phyloP scores from a whole-genome alignment of 2,113 vertebrate genomes.

The Gila orcuttii region DNA sequence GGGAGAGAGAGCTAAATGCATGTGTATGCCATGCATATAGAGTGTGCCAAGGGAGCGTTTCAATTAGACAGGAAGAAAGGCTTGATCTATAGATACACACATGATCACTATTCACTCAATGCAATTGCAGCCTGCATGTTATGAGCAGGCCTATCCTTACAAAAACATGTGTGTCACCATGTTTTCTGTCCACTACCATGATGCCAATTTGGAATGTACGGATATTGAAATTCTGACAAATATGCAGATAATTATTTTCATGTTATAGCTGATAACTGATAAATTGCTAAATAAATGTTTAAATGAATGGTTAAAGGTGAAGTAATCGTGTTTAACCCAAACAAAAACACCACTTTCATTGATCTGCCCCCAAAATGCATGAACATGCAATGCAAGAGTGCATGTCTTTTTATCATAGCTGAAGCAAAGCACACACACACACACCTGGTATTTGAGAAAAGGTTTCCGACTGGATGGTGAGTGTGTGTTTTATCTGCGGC shows the following conservation, averaged over 20 bases:
- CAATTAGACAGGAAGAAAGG: slow-evolving; percentile 38
- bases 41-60: slow-evolving; percentile 21
- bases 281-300: background rate
- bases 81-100: slow-evolving; percentile 42
- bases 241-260: background rate
- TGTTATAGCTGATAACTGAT: background rate
- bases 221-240: background rate
- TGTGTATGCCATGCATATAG: slow-evolving; percentile 30
- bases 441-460: slow-evolving; percentile 42
- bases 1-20: slow-evolving; percentile 45
- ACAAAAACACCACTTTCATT: too few species aligned
- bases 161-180: background rate
- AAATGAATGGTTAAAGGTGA: too few species aligned
- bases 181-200: background rate
- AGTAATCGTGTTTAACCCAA: too few species aligned
- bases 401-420: too few species aligned
- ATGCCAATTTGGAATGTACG: background rate
- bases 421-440: background rate
- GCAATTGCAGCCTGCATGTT: background rate
- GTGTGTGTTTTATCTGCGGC: slow-evolving; percentile 9
- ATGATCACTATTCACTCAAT: background rate
- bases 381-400: too few species aligned
- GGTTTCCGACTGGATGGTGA: background rate
- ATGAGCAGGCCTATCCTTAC: background rate
- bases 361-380: too few species aligned